These are phyloP conservation scores for Xylocampa areola DNA, from an alignment of 2,888 invertebrate species.

Conservation along the genomic window DNA sequence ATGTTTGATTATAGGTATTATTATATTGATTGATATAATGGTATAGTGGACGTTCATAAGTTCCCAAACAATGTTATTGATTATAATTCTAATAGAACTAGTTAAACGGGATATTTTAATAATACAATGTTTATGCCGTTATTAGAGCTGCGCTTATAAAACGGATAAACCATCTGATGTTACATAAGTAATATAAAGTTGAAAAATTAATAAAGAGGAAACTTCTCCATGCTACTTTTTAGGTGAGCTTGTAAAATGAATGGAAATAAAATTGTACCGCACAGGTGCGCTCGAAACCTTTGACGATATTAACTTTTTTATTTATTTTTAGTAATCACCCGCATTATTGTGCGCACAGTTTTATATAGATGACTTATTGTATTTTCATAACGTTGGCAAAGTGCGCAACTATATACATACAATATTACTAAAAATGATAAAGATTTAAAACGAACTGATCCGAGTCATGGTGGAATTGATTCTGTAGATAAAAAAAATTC, in stretches of 20 bases:
- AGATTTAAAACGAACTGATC: constrained; percentile 72
- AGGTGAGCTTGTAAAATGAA: constrained; percentile 89
- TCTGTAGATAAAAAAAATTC: constrained; percentile 68
- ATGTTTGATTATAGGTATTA: constrained; percentile 51
- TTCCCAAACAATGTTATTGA: constrained; percentile 45
- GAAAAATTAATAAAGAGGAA: constrained; percentile 90
- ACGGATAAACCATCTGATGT: constrained; percentile 83
- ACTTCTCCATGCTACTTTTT: constrained; percentile 86
- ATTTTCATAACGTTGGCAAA: constrained; percentile 41
- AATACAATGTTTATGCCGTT: constrained; percentile 56
- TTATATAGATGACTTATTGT: constrained; percentile 47
- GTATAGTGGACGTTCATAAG: constrained; percentile 44
- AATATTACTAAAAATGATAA: constrained; percentile 56
- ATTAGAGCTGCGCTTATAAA: constrained; percentile 63
- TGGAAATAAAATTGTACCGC: constrained; percentile 89
- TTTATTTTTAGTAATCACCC: constrained; percentile 77
- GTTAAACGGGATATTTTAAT: constrained; percentile 47
- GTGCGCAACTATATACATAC: constrained; percentile 41
- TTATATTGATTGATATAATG: constrained; percentile 53
- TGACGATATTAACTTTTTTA: constrained; percentile 88
- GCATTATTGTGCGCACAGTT: constrained; percentile 65
- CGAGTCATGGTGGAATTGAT: constrained; percentile 78
- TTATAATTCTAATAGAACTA: constrained; percentile 37
- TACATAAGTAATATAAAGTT: constrained; percentile 88
- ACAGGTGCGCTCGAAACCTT: constrained; percentile 88